phyloP scores from a whole-genome alignment of 2,113 vertebrate genomes.

The Lasiurus cinereus region DNA sequence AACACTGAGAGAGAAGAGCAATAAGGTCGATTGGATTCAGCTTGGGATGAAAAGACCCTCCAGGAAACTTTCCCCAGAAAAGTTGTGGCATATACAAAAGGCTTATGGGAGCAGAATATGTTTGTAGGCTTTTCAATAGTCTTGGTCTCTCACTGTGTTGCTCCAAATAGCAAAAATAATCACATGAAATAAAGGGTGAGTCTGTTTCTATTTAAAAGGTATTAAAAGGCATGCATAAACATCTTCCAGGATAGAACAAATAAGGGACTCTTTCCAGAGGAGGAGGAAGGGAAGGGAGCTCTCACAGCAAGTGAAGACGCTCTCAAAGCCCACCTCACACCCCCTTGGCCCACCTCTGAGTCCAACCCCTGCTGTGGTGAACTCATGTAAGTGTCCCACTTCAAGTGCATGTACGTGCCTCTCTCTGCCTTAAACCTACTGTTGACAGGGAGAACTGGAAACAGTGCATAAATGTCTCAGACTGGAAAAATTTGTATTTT shows the following conservation, averaged over 20 bases:
- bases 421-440: neutral
- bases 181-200: neutral
- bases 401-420: neutral
- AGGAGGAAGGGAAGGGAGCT: neutral
- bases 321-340: neutral
- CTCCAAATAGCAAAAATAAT: neutral
- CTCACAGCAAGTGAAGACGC: neutral
- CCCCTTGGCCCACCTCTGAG: neutral
- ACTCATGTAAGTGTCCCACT: neutral
- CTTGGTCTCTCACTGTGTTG: neutral
- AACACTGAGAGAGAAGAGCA: neutral
- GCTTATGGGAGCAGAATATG: neutral
- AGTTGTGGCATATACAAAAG: neutral
- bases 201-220: neutral
- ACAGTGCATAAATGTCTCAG: neutral
- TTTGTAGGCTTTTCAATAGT: neutral
- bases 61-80: neutral
- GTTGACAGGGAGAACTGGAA: neutral
- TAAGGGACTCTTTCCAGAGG: neutral
- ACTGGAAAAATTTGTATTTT: neutral
- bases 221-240: neutral
- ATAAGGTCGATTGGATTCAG: neutral
- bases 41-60: neutral
- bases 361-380: neutral
- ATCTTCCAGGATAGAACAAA: neutral